Percentiles rank a stretch among this genome's conserved stretches.
Evolutionary conservation across 2,797 vertebrate species (phyloP).

Genomic region (Pampus argenteus): DNA sequence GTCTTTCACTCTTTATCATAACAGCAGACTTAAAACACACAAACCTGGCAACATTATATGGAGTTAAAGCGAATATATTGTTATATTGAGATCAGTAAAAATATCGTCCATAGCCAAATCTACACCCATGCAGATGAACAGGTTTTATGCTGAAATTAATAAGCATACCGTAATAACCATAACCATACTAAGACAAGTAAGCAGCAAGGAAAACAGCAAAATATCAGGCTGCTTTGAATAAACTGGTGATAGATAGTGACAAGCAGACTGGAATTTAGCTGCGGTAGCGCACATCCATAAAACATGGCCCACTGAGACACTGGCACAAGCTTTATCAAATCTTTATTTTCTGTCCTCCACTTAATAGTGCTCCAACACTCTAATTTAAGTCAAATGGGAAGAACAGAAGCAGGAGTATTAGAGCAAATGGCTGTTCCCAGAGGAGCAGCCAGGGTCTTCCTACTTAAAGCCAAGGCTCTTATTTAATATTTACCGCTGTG

Average conservation of each 20-base stretch:
- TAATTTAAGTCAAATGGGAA: constrained; percentile 59
- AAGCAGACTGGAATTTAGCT: constrained; percentile 33
- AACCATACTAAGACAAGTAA: constrained; percentile 56
- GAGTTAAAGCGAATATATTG: too few species aligned
- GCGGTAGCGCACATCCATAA: constrained; percentile 56
- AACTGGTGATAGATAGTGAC: constrained; percentile 46
- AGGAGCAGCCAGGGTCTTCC: constrained; percentile 36
- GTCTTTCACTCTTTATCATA: too few species aligned
- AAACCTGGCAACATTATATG: too few species aligned
- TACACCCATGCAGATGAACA: constrained; percentile 21
- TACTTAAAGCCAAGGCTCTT: constrained; percentile 30
- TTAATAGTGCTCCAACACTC: constrained; percentile 54
- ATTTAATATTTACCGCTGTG: constrained; percentile 43
- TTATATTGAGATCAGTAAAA: too few species aligned
- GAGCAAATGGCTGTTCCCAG: constrained; percentile 44
- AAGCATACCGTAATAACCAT: too few species aligned
- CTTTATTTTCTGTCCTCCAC: constrained; percentile 59
- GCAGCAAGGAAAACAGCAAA: constrained; percentile 42
- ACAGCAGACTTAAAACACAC: too few species aligned
- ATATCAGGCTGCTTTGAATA: constrained; percentile 63
- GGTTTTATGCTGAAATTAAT: constrained; percentile 42
- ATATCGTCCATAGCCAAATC: too few species aligned
- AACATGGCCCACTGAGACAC: constrained; percentile 59
- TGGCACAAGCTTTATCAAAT: constrained; percentile 57
- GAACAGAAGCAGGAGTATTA: constrained; percentile 40